Base-by-base conservation (phyloP, 2,888 invertebrate species). In the Scaptomyza reducta region DNA sequence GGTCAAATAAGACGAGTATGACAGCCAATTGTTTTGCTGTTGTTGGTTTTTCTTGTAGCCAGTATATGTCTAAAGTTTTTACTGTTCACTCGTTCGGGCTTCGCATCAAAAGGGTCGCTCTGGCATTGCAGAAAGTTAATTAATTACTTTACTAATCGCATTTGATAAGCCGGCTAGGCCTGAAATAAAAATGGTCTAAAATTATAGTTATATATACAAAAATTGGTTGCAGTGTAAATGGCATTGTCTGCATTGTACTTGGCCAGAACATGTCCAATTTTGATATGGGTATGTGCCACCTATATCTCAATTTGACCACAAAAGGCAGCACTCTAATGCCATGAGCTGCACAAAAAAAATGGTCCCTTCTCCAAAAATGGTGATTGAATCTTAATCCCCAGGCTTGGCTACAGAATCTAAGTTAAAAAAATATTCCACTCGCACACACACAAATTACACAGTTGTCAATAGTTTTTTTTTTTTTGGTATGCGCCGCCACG, bases 241-340 rank as follows among this genome's bases (percentile, higher is more conserved):
- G 44, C 29, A 44, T 46, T 46, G 41, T 41, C 54, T 42, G 44
- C 38, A 14, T 61, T n/a, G 47, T 50, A 59, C 42, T 70, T 74
- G 67, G 59, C 47, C 65, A 35, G 56, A 45, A 63, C 53, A 70
- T 68, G 77, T 76, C 77, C 53, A 50, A 57, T 51, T 83, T 70
- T 80, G 84, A 83, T 57, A 50, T 77, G 77, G 84, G 87, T 81
- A 57, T 59, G 40, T 66, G 61, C 60, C 68, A 77, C 70, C 74
- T 77, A 80, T 70, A 77, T 84, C 77, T 84, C 70, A 84, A 81
- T 84, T 81, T 77, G 74, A 77, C 80, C 77, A 87, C 81, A 87
- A 84, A 87, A 79, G 77, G 79, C 56, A 46, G 71, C 57, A 62
- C 59, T 65, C 68, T 69, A 81, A 71, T 81, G 61, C 79, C 74